phyloP scores from a whole-genome alignment of 2,888 invertebrate species.

The Selenia dentaria region DNA sequence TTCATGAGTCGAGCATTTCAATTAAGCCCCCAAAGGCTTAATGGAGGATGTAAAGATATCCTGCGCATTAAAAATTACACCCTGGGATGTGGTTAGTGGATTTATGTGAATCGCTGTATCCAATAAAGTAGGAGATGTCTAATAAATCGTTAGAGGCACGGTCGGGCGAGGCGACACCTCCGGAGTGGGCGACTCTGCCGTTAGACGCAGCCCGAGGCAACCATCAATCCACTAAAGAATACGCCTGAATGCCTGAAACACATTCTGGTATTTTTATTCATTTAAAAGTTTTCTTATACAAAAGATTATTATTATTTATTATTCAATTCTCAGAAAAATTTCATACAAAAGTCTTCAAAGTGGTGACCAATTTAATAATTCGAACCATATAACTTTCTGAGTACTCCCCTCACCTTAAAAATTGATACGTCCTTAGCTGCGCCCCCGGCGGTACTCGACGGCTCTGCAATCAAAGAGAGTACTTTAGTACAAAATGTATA shows the following conservation, averaged over 20 bases:
- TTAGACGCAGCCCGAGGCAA: conserved; percentile 49
- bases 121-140: conserved; percentile 78
- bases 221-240: conserved; percentile 20
- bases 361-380: too few species aligned
- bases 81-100: conserved; percentile 57
- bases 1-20: conserved; percentile 3
- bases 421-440: too few species aligned
- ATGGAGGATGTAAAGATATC: conserved; percentile 38
- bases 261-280: not conserved
- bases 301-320: too few species aligned
- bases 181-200: conserved; percentile 76
- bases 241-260: conserved; percentile 10
- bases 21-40: conserved; percentile 11
- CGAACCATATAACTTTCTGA: too few species aligned
- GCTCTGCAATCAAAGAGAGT: too few species aligned
- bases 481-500: too few species aligned
- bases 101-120: conserved; percentile 77
- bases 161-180: conserved; percentile 69
- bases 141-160: conserved; percentile 75
- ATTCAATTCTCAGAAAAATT: too few species aligned
- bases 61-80: conserved; percentile 60
- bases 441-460: too few species aligned
- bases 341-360: too few species aligned
- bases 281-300: too few species aligned
- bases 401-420: too few species aligned